These are phyloP conservation scores for Apotomis betuletana DNA, from an alignment of 2,888 invertebrate species.

Conservation along the genomic window DNA sequence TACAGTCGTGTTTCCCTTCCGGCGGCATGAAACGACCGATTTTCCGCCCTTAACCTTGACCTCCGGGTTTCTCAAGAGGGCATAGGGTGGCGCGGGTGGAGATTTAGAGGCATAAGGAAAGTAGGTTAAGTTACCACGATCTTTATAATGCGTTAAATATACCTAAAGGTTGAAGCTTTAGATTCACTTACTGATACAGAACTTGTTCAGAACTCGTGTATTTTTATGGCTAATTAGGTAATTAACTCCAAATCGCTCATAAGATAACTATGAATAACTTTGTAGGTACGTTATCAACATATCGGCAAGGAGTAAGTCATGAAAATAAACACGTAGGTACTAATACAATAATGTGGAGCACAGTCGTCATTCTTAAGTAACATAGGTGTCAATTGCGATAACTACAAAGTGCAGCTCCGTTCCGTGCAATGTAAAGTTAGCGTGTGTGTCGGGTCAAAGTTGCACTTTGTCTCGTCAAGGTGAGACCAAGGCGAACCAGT, in stretches of 20 bases:
- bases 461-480: slow-evolving; percentile 40
- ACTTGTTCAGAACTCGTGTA: no score
- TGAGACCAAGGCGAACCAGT: slow-evolving; percentile 41
- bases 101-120: slow-evolving; percentile 2
- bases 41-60: slow-evolving; percentile 31
- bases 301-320: no score
- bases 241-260: no score
- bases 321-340: no score
- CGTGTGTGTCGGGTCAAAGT: slow-evolving; percentile 38
- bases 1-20: neutral
- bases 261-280: no score
- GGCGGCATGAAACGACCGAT: neutral
- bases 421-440: slow-evolving; percentile 27
- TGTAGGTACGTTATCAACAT: no score
- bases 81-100: slow-evolving; percentile 8
- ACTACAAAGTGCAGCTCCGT: slow-evolving; percentile 11
- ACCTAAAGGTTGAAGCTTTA: neutral
- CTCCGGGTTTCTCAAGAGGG: slow-evolving; percentile 17
- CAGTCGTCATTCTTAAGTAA: no score
- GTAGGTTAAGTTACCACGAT: neutral
- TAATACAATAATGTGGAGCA: neutral
- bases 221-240: no score
- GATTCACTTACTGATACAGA: no score
- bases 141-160: neutral
- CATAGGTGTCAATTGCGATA: slow-evolving; percentile 9